phyloP scores from a whole-genome alignment of 2,113 vertebrate genomes.

The Misgurnus mizolepis region DNA sequence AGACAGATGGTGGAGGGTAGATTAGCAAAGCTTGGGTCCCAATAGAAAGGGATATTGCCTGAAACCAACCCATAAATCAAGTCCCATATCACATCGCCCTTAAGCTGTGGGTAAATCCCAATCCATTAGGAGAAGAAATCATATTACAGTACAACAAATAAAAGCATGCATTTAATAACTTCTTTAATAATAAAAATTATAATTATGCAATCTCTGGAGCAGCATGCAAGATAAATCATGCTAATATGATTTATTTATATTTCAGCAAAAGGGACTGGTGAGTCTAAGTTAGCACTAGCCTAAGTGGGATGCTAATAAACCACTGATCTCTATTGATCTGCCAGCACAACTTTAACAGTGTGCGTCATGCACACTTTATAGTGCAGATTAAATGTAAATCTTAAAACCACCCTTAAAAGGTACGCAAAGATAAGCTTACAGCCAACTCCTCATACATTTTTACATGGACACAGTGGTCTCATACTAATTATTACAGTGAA shows the following conservation, averaged over 20 bases:
- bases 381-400: not conserved
- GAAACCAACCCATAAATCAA: slow-evolving; percentile 2
- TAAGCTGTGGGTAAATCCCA: slow-evolving; percentile 2
- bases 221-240: not conserved
- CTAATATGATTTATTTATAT: not conserved
- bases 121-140: slow-evolving; percentile 6
- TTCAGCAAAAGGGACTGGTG: not conserved
- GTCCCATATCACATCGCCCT: not conserved
- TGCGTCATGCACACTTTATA: not conserved
- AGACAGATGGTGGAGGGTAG: slow-evolving; percentile 41
- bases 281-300: slow-evolving; percentile 1
- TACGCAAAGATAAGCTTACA: slow-evolving; percentile 41
- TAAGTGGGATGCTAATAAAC: slow-evolving; percentile 40
- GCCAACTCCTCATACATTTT: slow-evolving; percentile 14
- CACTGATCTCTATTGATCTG: slow-evolving; percentile 37
- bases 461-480: slow-evolving; percentile 43
- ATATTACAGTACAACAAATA: not conserved
- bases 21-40: slow-evolving; percentile 31
- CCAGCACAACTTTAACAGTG: not conserved
- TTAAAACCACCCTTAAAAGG: not conserved
- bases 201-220: not conserved
- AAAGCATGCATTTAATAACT: not conserved
- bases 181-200: no score
- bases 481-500: slow-evolving; percentile 50
- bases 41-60: slow-evolving; percentile 1